Base-by-base conservation (phyloP, 2,113 vertebrate genomes). In the Anguilla japonica region DNA sequence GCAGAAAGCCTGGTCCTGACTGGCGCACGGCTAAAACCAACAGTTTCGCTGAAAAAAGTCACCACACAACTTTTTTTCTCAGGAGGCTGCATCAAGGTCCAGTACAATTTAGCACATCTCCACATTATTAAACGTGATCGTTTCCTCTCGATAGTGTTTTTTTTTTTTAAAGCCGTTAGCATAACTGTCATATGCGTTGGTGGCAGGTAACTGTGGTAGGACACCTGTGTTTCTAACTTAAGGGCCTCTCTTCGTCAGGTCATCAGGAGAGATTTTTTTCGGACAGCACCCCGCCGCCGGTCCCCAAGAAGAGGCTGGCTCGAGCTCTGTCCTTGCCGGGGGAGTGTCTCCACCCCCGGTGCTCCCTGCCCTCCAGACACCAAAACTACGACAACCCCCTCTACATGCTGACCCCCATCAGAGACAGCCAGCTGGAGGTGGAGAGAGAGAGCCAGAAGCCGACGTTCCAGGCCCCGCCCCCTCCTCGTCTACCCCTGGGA, bases 281-380 rank as follows among this genome's bases (percentile, higher is more conserved):
- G 0, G 93, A 93, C 9, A 82, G 60, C 43, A 90, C 82, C 18
- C 95, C 97, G 7, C 97, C 97, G 0, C 96, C 96, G 0, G 63
- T 97, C 82, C 97, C 97, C 0, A 96, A 92, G 89, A 96, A 95
- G 86, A 95, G 78, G 78, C 90, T 96, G 7, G 87, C 81, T 86
- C 91, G 96, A 82, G 91, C 96, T 0, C 63, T 91, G 34, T 98
- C 91, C 87, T 94, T 92, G 87, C 97, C 79, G 20, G 89, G 8
- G 5, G 79, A 3, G 20, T 8, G 15, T 20, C 50, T 87, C 39
- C 43, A 13, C 14, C 34, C 5, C 20, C 75, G 5, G 0, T 89
- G 16, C 88, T 16, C n/a, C 20, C 6, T 0, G 2, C 0, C 1
- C 67, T 0, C 0, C 22, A 85, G 0, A 1, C 67, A 3, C 0